Conservation (phyloP, 1,140 invertebrate genomes). For the Drosophila triauraria region DNA sequence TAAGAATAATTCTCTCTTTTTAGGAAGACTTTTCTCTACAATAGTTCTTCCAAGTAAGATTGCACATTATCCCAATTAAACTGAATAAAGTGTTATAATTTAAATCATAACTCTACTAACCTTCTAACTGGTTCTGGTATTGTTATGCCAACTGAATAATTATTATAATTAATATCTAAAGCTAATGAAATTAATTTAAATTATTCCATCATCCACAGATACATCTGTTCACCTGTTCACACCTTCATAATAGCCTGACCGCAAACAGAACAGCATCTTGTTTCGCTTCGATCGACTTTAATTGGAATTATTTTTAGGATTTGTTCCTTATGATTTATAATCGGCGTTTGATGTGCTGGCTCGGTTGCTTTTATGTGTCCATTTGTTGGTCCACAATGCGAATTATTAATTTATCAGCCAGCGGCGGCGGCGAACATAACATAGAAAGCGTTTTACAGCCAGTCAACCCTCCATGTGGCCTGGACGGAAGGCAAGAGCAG, state of each 20-base stretch:
- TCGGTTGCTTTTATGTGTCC: slow-evolving; percentile 68
- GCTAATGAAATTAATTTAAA: too few relatives aligned
- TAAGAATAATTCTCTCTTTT: too few relatives aligned
- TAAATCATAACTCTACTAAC: too few relatives aligned
- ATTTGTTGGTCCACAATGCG: slow-evolving; percentile 60
- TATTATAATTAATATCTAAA: too few relatives aligned
- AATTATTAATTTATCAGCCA: slow-evolving; percentile 68
- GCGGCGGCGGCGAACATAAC: slow-evolving; percentile 38
- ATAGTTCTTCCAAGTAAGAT: too few relatives aligned
- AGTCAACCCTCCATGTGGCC: slow-evolving; percentile 23
- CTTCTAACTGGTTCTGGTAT: too few relatives aligned
- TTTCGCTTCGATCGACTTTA: slow-evolving; percentile 23
- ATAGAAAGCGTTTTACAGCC: slow-evolving; percentile 65
- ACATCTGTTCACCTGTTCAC: slow-evolving; percentile 8
- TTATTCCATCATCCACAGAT: slow-evolving; percentile 3
- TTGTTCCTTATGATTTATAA: slow-evolving; percentile 67
- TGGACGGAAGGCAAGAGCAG: not conserved
- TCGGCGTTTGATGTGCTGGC: slow-evolving; percentile 67
- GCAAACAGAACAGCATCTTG: slow-evolving; percentile 5
- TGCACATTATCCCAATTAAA: too few relatives aligned
- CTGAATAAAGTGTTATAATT: too few relatives aligned
- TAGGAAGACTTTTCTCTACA: too few relatives aligned
- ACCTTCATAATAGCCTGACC: slow-evolving; percentile 9
- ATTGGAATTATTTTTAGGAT: slow-evolving; percentile 37
- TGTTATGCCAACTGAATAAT: too few relatives aligned